Evolutionary conservation across 2,113 vertebrate species (phyloP), one percentile per base, ranked within the genome.

Genomic region (Asarcornis scutulata): DNA sequence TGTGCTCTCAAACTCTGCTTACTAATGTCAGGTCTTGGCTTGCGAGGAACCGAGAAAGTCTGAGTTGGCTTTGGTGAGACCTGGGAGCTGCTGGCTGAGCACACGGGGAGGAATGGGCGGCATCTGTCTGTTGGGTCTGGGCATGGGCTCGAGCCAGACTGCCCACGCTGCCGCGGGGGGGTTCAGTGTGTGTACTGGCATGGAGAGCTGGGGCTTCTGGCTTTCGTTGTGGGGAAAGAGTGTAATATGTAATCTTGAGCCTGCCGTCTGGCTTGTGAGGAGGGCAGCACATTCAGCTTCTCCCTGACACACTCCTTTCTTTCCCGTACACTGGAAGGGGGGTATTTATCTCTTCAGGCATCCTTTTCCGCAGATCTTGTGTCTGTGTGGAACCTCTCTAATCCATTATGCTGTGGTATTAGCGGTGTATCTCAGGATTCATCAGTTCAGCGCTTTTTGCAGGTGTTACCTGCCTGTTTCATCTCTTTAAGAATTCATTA

Each of bases 371-470:
- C 44, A 21, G 4, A 3, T 5, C 17, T 40, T 10, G 6, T 11
- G 1, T 31, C n/a, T 13, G 6, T 2, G 2, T 17, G 42, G 44
- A 52, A 50, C 25, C 77, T 42, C 52, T 31, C 1, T 1, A 5
- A 27, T 44, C 32, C 32, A 29, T 36, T 6, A 34, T 2, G 2
- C 52, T 23, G 50, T 8, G 3, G 1, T 11, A 3, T 3, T 22
- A 71, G 23, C 12, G 22, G 13, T 5, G 0, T n/a, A 40, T 34
- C 40, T 1, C n/a, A 20, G 11, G 29, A 6, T 20, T 14, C 16
- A 1, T 17, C 16, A 4, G 1, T 26, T 42, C 64, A 17, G 8
- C 6, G 0, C 58, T 64, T 22, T 40, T 31, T 2, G 21, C n/a
- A 55, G 9, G 11, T 14, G 2, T 67, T 22, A 6, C 67, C 53